phyloP scores from a whole-genome alignment of 2,113 vertebrate species.

The Labeo rohita region DNA sequence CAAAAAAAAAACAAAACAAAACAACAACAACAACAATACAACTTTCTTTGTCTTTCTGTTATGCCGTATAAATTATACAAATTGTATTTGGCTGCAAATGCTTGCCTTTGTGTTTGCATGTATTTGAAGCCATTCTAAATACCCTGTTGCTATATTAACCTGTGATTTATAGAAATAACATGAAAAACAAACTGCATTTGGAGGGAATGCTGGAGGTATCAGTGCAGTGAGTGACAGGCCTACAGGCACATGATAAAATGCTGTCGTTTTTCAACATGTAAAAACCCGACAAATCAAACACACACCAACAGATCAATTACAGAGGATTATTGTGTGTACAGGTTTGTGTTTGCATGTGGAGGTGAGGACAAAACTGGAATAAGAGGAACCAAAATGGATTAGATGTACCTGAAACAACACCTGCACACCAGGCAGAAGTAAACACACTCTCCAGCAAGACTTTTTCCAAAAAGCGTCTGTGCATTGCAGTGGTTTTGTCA shows the following conservation, averaged over 20 bases:
- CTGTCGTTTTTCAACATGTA: slow-evolving; percentile 32
- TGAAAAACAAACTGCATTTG: neutral
- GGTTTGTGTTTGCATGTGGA: neutral
- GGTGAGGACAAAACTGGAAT: neutral
- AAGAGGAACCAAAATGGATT: neutral
- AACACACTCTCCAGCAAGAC: neutral
- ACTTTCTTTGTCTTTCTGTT: neutral
- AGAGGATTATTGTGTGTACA: slow-evolving; percentile 3
- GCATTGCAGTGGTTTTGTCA: slow-evolving; percentile 30
- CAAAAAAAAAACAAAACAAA: neutral
- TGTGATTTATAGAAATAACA: neutral
- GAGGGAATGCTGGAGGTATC: slow-evolving; percentile 4
- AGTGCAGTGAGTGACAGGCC: slow-evolving; percentile 27
- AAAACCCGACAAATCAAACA: slow-evolving; percentile 22
- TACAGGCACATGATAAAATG: slow-evolving; percentile 42
- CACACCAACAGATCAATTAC: slow-evolving; percentile 34
- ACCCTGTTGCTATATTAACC: neutral
- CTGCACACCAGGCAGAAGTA: neutral
- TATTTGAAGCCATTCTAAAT: neutral
- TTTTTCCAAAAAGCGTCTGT: neutral
- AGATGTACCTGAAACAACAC: neutral
- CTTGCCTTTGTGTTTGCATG: neutral
- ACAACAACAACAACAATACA: neutral
- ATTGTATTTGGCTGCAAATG: neutral
- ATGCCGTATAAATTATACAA: neutral